Evolutionary conservation across 2,797 vertebrate species (phyloP).

Genomic region (Heliangelus exortis): DNA sequence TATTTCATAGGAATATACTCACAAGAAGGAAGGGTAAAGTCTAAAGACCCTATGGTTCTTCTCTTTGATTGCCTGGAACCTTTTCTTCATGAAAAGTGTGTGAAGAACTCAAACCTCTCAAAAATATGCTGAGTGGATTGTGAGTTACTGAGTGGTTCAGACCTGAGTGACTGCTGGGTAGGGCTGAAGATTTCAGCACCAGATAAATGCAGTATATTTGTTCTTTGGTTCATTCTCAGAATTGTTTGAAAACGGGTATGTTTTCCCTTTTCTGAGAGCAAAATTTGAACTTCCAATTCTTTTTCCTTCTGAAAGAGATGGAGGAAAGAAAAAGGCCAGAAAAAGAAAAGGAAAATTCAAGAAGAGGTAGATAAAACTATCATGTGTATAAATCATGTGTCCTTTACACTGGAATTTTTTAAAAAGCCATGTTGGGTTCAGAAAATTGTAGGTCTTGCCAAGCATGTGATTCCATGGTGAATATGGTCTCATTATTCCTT

Average conservation of each 20-base stretch:
- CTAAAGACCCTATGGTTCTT: neutral
- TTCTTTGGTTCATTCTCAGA: neutral
- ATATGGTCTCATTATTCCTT: neutral
- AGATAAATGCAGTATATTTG: neutral
- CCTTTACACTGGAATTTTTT: neutral
- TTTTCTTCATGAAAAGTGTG: neutral
- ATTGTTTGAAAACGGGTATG: neutral
- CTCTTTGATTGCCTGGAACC: neutral
- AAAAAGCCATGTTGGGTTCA: neutral
- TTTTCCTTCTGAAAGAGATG: neutral
- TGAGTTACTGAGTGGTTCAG: neutral
- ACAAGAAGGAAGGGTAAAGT: neutral
- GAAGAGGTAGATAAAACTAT: neutral
- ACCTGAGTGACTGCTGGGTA: neutral
- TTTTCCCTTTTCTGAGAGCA: neutral
- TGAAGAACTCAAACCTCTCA: neutral
- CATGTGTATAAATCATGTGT: fast-evolving
- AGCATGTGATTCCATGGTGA: neutral
- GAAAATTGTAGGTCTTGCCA: neutral
- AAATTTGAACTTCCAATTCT: neutral
- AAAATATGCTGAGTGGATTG: neutral
- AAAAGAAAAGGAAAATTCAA: neutral
- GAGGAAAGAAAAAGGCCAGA: neutral
- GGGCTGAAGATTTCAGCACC: neutral
- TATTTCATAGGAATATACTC: neutral